Evolutionary conservation across 1,140 invertebrate genomes (phyloP).

Genomic region (Musca domestica): DNA sequence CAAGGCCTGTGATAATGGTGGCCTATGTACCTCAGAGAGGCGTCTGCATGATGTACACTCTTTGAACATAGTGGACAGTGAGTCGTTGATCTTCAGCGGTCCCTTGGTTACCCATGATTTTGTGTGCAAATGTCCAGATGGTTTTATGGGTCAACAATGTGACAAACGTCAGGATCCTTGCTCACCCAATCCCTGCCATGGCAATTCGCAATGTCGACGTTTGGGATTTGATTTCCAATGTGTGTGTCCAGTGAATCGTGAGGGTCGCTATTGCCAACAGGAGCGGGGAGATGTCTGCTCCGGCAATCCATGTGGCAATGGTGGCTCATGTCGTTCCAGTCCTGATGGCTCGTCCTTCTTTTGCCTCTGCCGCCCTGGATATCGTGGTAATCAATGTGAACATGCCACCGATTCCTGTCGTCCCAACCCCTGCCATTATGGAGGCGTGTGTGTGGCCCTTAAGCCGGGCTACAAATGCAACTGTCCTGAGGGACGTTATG

Average conservation of each 20-base stretch:
- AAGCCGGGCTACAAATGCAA: conserved; percentile 84
- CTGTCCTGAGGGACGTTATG: conserved; percentile 84
- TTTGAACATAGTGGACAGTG: conserved; percentile 69
- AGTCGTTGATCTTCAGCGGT: conserved; percentile 74
- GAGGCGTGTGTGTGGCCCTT: conserved; percentile 77
- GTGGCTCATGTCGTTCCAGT: conserved; percentile 84
- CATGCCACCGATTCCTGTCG: conserved; percentile 80
- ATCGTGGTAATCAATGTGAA: conserved; percentile 85
- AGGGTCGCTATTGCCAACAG: conserved; percentile 80
- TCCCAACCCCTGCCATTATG: conserved; percentile 85
- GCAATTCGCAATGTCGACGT: conserved; percentile 76
- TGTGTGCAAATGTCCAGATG: conserved; percentile 74
- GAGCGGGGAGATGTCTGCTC: conserved; percentile 80
- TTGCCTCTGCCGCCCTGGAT: conserved; percentile 84
- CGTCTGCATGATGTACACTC: conserved; percentile 64
- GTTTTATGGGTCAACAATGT: conserved; percentile 76
- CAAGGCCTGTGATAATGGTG: conserved; percentile 70
- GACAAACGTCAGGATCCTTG: conserved; percentile 86
- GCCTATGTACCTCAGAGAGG: conserved; percentile 71
- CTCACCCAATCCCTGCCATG: conserved; percentile 82
- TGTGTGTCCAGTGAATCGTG: conserved; percentile 70
- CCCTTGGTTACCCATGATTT: conserved; percentile 76
- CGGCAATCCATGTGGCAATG: conserved; percentile 82
- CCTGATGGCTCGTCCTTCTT: conserved; percentile 83
- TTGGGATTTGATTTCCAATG: conserved; percentile 82